Conservation (phyloP, 2,888 invertebrate genomes). For the Micoletzkya japonica region DNA sequence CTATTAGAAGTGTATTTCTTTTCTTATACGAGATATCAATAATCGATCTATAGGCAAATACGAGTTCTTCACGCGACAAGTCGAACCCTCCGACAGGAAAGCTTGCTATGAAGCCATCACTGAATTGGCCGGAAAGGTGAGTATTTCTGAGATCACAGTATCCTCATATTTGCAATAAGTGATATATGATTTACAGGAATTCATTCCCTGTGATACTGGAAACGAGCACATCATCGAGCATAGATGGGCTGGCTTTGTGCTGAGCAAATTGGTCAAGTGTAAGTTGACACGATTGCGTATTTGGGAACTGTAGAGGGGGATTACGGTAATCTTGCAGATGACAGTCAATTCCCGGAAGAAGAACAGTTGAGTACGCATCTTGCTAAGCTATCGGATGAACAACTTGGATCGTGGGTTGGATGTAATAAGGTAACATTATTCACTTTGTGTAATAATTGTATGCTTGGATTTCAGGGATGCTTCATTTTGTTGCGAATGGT, state of each 20-base stretch:
- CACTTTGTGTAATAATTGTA: background rate
- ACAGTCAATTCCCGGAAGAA: constrained; percentile 38
- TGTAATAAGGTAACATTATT: constrained; percentile 47
- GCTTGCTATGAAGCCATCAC: constrained; percentile 54
- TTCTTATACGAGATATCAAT: background rate
- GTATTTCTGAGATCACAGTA: background rate
- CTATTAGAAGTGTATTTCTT: constrained; percentile 5
- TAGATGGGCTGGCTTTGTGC: constrained; percentile 35
- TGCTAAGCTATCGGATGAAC: constrained; percentile 41
- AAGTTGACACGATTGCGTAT: no score
- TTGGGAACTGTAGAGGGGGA: background rate
- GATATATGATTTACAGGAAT: constrained; percentile 23
- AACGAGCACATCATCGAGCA: constrained; percentile 42
- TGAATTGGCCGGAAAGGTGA: constrained; percentile 42
- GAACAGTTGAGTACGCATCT: constrained; percentile 47
- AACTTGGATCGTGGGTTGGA: constrained; percentile 50
- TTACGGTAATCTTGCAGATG: constrained; percentile 26
- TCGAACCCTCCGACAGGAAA: constrained; percentile 41
- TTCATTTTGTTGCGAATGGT: constrained; percentile 53
- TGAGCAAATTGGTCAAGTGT: constrained; percentile 23
- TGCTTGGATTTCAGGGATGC: constrained; percentile 44
- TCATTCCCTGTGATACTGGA: constrained; percentile 29
- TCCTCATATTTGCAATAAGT: background rate
- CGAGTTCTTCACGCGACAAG: constrained; percentile 47
- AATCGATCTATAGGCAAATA: constrained; percentile 38